Conservation (phyloP, 2,797 vertebrate genomes). For the Pelochelys cantorii region DNA sequence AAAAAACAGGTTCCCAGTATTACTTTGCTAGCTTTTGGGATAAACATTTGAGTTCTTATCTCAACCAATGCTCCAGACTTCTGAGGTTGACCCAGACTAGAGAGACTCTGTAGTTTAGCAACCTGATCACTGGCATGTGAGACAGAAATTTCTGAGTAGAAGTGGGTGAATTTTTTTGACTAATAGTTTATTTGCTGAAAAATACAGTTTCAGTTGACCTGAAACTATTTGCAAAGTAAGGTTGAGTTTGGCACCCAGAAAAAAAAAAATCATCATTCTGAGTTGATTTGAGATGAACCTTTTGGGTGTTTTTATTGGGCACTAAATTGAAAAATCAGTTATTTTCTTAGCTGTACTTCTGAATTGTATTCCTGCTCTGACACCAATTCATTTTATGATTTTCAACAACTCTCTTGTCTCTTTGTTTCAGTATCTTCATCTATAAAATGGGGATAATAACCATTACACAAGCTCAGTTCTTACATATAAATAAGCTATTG, state of each 20-base stretch:
- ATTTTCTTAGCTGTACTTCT: neutral
- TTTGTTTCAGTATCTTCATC: neutral
- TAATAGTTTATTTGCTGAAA: neutral
- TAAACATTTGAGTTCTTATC: slow-evolving; percentile 2
- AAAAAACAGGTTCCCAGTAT: neutral
- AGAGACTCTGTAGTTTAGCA: neutral
- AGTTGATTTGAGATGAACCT: neutral
- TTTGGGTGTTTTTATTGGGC: too few species aligned
- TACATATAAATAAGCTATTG: neutral
- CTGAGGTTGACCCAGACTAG: neutral
- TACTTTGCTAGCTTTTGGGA: neutral
- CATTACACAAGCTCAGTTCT: neutral
- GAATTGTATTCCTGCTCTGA: neutral
- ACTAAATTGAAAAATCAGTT: too few species aligned
- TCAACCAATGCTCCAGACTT: neutral
- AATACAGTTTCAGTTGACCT: neutral
- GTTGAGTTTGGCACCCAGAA: neutral
- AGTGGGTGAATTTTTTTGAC: neutral
- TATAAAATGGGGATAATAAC: neutral
- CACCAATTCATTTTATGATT: fast-evolving
- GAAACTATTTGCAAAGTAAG: neutral
- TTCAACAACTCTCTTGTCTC: neutral
- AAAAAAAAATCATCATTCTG: neutral
- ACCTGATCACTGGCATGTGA: neutral
- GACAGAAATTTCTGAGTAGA: neutral